phyloP scores from a whole-genome alignment of 2,113 vertebrate genomes.

The Sciurus niger region DNA sequence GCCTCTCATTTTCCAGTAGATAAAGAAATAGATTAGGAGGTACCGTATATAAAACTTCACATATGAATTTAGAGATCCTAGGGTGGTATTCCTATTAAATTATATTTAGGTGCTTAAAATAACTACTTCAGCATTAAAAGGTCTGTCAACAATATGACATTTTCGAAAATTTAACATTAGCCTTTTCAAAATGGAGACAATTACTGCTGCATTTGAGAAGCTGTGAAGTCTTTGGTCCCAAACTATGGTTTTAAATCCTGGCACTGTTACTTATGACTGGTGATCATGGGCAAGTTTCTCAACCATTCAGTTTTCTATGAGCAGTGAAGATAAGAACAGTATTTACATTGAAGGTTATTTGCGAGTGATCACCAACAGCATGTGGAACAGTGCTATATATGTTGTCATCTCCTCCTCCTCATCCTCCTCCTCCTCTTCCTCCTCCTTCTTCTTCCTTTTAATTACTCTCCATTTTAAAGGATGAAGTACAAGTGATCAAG shows the following conservation, averaged over 20 bases:
- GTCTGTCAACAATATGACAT: not conserved
- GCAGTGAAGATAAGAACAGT: not conserved
- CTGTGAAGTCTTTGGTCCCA: not conserved
- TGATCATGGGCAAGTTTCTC: not conserved
- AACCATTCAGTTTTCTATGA: not conserved
- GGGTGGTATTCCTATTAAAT: not conserved
- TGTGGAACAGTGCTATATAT: not conserved
- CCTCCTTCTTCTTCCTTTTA: not conserved
- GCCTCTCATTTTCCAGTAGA: not conserved
- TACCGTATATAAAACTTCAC: not conserved
- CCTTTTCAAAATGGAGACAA: conserved; percentile 34
- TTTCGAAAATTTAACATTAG: not conserved
- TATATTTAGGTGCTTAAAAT: conserved; percentile 16
- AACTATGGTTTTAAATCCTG: not conserved
- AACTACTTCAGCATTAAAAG: not conserved
- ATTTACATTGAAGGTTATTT: not conserved
- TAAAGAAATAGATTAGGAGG: not conserved
- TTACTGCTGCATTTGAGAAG: not conserved
- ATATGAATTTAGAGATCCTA: not conserved
- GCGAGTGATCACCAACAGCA: not conserved
- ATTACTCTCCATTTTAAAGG: not conserved
- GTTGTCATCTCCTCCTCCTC: too few species aligned
- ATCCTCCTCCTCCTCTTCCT: too few species aligned
- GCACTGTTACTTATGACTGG: not conserved
- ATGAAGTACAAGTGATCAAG: not conserved